Evolutionary conservation across 2,113 vertebrate genomes (phyloP), one percentile per base, ranked within the genome.

Genomic region (Romanogobio albipinnatus): DNA sequence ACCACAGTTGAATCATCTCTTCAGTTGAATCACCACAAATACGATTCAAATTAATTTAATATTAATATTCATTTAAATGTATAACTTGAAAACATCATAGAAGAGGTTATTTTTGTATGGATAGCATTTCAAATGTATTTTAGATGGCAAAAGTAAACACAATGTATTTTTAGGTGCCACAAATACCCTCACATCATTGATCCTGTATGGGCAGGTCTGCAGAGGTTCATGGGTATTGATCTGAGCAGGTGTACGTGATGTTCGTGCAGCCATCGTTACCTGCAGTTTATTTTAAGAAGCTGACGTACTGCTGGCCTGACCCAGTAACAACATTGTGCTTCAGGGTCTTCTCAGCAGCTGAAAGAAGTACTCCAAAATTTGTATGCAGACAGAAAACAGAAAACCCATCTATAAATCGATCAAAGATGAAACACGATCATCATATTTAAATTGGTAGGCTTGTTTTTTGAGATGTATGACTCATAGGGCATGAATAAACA

Each of bases 391-490:
- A 84, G 15, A 76, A 33, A 85, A 64, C 56, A 79, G 45, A n/a
- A n/a, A n/a, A n/a, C 33, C 71, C 76, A 84, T 88, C 82, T 82
- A 82, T 33, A 81, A 61, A 19, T 4, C 53, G 51, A 77, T 82
- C 64, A 64, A 64, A 76, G 11, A 29, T 13, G 9, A 83, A 78
- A 79, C 13, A 76, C 53, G 56, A 68, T 68, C 19, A 49, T 39
- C 77, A 76, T 26, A 77, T 49, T 47, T 3, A 33, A 26, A 76
- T 36, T 10, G 2, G 74, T 36, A 76, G 14, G 14, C 26, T 39
- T 10, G 45, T 29, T 82, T 70, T 53, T 33, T 58, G 81, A 70
- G 66, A 43, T n/a, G n/a, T 19, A 43, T 71, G 64, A 82, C 47
- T 82, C 49, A 71, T n/a, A 71, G 3, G 22, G 61, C 9, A 64